Conservation (phyloP, 2,113 vertebrate species). For the Salminus brasiliensis region DNA sequence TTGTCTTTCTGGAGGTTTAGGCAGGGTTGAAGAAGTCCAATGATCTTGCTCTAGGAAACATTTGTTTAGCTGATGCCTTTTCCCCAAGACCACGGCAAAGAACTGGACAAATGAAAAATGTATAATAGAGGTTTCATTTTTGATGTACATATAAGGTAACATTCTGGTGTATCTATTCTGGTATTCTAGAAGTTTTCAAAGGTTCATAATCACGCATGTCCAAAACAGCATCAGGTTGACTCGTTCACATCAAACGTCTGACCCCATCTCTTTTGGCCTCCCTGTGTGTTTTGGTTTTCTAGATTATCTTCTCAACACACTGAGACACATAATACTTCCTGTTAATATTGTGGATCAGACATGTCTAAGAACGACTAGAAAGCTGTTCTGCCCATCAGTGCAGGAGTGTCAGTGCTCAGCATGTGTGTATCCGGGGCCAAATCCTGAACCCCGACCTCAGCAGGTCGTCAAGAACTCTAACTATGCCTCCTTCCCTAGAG, state of each 20-base stretch:
- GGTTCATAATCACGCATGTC: neutral
- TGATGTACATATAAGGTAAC: no score
- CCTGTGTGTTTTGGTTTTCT: neutral
- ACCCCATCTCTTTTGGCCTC: neutral
- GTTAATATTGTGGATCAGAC: slow-evolving; percentile 3
- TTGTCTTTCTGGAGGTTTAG: neutral
- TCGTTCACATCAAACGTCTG: neutral
- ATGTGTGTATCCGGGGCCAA: slow-evolving; percentile 55
- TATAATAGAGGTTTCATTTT: neutral
- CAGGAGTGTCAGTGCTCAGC: slow-evolving; percentile 55
- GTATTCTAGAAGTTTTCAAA: neutral
- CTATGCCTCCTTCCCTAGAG: slow-evolving; percentile 60
- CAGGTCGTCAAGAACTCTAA: slow-evolving; percentile 68
- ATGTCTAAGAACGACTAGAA: neutral
- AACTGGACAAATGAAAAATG: neutral
- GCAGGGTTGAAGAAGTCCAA: no score
- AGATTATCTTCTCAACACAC: slow-evolving; percentile 18
- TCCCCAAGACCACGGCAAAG: neutral
- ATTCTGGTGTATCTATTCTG: no score
- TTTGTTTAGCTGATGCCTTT: neutral
- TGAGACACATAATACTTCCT: neutral
- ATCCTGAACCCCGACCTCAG: slow-evolving; percentile 63
- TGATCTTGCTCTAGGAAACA: neutral
- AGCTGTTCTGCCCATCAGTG: slow-evolving; percentile 70
- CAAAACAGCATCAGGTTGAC: neutral